Conservation (phyloP, 53 echinoderm and acorn worm genomes). For the Actinopyga echinites region DNA sequence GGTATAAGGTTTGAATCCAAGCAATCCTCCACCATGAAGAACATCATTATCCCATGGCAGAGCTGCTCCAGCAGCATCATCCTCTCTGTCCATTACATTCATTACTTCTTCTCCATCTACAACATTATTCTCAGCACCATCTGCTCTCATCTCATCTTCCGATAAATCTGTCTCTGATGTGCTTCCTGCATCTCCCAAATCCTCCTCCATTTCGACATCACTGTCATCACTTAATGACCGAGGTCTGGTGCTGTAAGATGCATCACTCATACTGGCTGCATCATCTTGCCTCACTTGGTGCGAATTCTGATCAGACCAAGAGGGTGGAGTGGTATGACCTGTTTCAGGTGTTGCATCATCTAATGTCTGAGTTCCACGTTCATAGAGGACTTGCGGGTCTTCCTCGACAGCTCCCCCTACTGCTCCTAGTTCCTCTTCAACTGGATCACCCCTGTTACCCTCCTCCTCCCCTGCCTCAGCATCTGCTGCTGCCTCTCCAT, state of each 20-base stretch:
- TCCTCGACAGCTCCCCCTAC: conserved; percentile 16
- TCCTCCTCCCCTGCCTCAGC: conserved; percentile 32
- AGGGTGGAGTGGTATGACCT: neutral
- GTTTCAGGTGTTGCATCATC: neutral
- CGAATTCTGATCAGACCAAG: neutral
- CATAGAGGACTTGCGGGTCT: conserved; percentile 18
- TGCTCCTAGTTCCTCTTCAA: conserved; percentile 30
- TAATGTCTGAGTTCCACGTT: conserved; percentile 3
- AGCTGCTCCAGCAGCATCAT: conserved; percentile 28
- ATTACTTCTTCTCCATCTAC: conserved; percentile 29
- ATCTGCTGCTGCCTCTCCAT: conserved; percentile 41
- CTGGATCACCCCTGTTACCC: conserved; percentile 27
- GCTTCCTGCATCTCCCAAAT: conserved; percentile 49
- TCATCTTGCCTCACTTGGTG: conserved; percentile 37
- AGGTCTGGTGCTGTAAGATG: conserved; percentile 12
- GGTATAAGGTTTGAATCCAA: conserved; percentile 96
- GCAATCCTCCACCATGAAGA: conserved; percentile 69
- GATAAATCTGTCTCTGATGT: conserved; percentile 9
- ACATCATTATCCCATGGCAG: conserved; percentile 47
- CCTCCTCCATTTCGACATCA: conserved; percentile 68
- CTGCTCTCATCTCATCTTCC: neutral
- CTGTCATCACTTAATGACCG: conserved; percentile 52
- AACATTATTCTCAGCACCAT: neutral
- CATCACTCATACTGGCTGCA: conserved; percentile 22
- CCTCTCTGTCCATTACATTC: neutral